Conservation (phyloP, 2,113 vertebrate genomes). For the Cepphus grylle region DNA sequence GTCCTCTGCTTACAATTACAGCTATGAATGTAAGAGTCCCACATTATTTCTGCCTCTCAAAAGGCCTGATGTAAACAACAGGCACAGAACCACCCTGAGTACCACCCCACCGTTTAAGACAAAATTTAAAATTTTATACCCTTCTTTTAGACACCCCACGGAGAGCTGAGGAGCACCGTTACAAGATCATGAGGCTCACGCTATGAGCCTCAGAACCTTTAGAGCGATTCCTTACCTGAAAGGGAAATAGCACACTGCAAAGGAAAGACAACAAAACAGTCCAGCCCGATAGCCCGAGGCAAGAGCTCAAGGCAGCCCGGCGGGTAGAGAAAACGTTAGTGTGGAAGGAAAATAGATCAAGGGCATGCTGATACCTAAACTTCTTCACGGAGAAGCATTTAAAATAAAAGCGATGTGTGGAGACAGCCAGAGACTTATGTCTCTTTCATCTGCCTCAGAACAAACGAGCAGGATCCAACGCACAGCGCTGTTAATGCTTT, state of each 20-base stretch:
- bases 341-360: no score
- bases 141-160: accelerated
- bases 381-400: neutral
- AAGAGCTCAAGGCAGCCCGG: neutral
- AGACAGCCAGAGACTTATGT: accelerated
- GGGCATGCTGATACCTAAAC: accelerated
- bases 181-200: no score
- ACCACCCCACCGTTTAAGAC: accelerated
- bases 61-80: neutral
- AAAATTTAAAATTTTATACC: neutral
- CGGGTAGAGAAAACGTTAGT: accelerated
- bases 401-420: neutral
- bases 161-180: neutral
- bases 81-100: neutral
- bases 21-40: neutral
- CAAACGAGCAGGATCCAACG: accelerated
- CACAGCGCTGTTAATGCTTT: accelerated
- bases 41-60: neutral
- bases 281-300: accelerated
- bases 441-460: neutral
- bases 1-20: neutral
- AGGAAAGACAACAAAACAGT: neutral
- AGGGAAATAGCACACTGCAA: accelerated
- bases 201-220: neutral
- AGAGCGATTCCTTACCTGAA: neutral